Percentiles rank a stretch among this genome's conserved stretches.
Evolutionary conservation across 2,113 vertebrate genomes (phyloP).

Genomic region (Zosterops hypoxanthus): DNA sequence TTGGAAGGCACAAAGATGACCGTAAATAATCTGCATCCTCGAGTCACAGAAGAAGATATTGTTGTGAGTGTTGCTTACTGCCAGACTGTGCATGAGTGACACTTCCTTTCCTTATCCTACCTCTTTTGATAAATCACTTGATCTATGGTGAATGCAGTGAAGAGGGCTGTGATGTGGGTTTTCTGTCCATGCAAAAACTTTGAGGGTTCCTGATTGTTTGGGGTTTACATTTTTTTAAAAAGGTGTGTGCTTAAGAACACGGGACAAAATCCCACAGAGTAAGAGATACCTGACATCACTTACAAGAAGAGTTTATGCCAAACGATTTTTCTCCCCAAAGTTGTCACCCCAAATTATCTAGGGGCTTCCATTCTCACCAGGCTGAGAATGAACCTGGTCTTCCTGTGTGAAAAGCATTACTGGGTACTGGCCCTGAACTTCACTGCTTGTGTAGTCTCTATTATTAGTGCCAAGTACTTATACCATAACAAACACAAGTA

Average conservation of each 20-base stretch:
- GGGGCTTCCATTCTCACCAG: neutral
- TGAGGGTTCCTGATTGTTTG: neutral
- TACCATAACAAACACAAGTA: neutral
- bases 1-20: slow-evolving; percentile 98
- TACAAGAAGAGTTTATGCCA: neutral
- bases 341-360: neutral
- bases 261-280: neutral
- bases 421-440: neutral
- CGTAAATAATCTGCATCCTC: slow-evolving; percentile 94
- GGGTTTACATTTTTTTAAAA: rapidly evolving
- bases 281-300: neutral
- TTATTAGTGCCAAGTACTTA: neutral
- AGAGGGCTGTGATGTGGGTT: neutral
- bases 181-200: neutral
- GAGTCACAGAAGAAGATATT: slow-evolving; percentile 97
- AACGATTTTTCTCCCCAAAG: neutral
- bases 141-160: neutral
- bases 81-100: neutral
- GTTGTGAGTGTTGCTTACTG: slow-evolving; percentile 82
- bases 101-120: neutral
- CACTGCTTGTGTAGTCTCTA: neutral
- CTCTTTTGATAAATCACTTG: neutral
- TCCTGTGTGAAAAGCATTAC: neutral
- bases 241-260: neutral
- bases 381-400: neutral